Percentiles rank a stretch among this genome's conserved stretches.
These are phyloP conservation scores for Eurystomus glaucurus DNA, from an alignment of 2,797 vertebrate genomes.

Conservation along the genomic window DNA sequence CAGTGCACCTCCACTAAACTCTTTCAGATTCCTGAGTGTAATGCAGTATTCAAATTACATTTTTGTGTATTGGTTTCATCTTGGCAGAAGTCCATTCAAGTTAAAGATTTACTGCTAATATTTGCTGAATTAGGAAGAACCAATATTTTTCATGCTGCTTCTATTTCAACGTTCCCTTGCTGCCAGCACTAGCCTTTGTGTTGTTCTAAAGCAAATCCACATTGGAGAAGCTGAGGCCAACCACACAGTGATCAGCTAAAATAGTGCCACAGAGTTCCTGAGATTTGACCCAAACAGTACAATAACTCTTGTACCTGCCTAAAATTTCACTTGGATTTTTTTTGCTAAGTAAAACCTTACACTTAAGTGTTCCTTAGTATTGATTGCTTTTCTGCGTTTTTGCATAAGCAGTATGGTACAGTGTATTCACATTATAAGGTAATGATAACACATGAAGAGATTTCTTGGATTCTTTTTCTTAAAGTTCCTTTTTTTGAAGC, in stretches of 20 bases:
- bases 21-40: not conserved
- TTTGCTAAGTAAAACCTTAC: not conserved
- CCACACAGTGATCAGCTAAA: not conserved
- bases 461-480: not conserved
- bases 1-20: not conserved
- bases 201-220: conserved; percentile 17
- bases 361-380: not conserved
- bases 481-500: not conserved
- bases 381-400: not conserved
- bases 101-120: conserved; percentile 49
- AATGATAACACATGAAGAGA: not conserved
- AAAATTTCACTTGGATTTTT: not conserved
- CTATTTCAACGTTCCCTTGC: conserved; percentile 12
- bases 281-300: not conserved
- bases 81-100: conserved; percentile 23
- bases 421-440: not conserved
- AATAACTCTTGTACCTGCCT: not conserved
- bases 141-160: conserved; percentile 18
- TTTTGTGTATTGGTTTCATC: not conserved
- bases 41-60: conserved; percentile 30
- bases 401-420: not conserved
- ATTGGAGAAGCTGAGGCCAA: not conserved
- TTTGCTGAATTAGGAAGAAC: conserved; percentile 16
- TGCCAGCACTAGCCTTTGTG: conserved; percentile 29
- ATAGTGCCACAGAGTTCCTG: not conserved